Conservation (phyloP, 2,113 vertebrate genomes). For the Leiothrix lutea region DNA sequence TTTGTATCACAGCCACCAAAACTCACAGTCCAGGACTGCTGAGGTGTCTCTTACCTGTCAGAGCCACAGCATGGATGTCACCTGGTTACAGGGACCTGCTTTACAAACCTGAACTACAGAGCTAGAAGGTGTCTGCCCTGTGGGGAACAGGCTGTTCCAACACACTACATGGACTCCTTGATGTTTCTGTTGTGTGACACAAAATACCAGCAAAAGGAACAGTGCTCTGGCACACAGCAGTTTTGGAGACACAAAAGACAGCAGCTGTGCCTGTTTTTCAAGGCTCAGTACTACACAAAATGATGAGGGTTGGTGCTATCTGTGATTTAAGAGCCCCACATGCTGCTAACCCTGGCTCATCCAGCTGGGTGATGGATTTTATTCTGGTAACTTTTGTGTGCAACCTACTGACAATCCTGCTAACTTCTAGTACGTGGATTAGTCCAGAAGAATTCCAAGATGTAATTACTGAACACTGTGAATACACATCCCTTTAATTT, state of each 20-base stretch:
- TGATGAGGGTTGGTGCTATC: background rate
- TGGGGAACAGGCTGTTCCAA: background rate
- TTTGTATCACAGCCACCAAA: background rate
- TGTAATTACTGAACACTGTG: background rate
- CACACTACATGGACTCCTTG: background rate
- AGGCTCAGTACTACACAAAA: background rate
- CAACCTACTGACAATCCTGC: background rate
- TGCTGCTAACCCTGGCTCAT: background rate
- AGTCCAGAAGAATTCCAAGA: background rate
- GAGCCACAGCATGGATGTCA: background rate
- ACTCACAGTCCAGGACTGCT: accelerated
- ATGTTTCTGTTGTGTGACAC: background rate
- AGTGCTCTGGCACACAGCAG: background rate
- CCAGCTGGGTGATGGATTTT: background rate
- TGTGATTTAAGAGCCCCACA: background rate
- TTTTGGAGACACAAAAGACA: background rate
- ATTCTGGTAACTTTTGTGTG: background rate
- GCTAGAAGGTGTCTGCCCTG: background rate
- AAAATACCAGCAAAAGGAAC: background rate
- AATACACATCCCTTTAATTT: background rate
- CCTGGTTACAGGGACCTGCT: background rate
- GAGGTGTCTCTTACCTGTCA: background rate
- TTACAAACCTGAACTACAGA: background rate
- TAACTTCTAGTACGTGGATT: background rate
- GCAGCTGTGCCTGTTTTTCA: background rate